Percentiles rank a stretch among this genome's conserved stretches.
These are phyloP conservation scores for Trichopria drosophilae DNA, from an alignment of 2,888 invertebrate genomes.

Conservation along the genomic window DNA sequence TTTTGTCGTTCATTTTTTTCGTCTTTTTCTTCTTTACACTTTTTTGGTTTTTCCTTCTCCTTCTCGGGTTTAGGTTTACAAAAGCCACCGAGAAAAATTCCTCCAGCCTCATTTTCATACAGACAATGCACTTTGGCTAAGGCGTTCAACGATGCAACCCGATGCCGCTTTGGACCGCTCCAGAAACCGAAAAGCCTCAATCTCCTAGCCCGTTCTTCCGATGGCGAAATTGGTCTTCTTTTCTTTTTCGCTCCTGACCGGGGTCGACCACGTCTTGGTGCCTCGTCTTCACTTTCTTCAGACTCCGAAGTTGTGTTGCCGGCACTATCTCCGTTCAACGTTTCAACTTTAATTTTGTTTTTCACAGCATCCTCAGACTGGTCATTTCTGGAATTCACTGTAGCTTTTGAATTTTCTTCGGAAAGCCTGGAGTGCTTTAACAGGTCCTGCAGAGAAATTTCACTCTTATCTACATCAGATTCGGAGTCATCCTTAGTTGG, in stretches of 20 bases:
- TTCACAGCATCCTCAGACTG: constrained; percentile 38
- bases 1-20: constrained; percentile 36
- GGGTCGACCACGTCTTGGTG: constrained; percentile 43
- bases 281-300: constrained; percentile 55
- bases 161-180: constrained; percentile 78
- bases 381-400: constrained; percentile 39
- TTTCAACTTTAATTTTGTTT: constrained; percentile 44
- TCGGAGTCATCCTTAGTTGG: constrained; percentile 40
- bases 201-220: constrained; percentile 56
- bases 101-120: constrained; percentile 84
- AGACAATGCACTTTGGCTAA: constrained; percentile 87
- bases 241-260: constrained; percentile 42
- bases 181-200: constrained; percentile 71
- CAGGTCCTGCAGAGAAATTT: constrained; percentile 41
- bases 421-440: constrained; percentile 42
- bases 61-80: constrained; percentile 62
- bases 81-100: constrained; percentile 65
- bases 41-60: constrained; percentile 50
- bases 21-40: constrained; percentile 37
- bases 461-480: constrained; percentile 31
- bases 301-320: constrained; percentile 37
- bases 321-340: constrained; percentile 35
- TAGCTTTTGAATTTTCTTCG: constrained; percentile 37
- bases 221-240: constrained; percentile 45
- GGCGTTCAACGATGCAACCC: constrained; percentile 88